Conservation (phyloP, 2,113 vertebrate species). For the Axis porcinus region DNA sequence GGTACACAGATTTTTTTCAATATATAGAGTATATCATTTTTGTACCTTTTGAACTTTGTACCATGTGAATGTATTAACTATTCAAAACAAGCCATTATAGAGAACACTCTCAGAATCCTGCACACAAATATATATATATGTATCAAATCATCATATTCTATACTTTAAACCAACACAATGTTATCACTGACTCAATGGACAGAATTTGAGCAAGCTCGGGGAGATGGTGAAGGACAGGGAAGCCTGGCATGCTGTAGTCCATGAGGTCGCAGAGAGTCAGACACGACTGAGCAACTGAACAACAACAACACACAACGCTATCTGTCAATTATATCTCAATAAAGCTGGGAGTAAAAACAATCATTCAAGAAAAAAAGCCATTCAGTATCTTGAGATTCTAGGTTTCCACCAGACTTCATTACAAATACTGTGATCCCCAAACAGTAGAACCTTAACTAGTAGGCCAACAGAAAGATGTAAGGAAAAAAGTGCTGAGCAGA, state of each 20-base stretch:
- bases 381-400: neutral
- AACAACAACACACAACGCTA: neutral
- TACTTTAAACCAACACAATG: neutral
- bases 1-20: neutral
- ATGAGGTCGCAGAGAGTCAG: neutral
- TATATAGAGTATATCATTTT: neutral
- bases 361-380: neutral
- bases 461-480: neutral
- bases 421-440: conserved; percentile 12
- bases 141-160: neutral
- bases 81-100: conserved; percentile 32
- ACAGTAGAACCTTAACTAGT: neutral
- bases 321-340: neutral
- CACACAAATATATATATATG: neutral
- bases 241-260: neutral
- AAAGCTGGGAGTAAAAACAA: neutral
- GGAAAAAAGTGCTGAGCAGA: neutral
- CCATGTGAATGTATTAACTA: conserved; percentile 3
- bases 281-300: neutral
- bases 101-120: conserved; percentile 1
- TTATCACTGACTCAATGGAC: neutral
- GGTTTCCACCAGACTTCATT: conserved; percentile 4
- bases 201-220: neutral
- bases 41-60: conserved; percentile 25
- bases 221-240: neutral